Evolutionary conservation across 2,113 vertebrate species (phyloP).

Genomic region (Rhinolophus ferrumequinum): DNA sequence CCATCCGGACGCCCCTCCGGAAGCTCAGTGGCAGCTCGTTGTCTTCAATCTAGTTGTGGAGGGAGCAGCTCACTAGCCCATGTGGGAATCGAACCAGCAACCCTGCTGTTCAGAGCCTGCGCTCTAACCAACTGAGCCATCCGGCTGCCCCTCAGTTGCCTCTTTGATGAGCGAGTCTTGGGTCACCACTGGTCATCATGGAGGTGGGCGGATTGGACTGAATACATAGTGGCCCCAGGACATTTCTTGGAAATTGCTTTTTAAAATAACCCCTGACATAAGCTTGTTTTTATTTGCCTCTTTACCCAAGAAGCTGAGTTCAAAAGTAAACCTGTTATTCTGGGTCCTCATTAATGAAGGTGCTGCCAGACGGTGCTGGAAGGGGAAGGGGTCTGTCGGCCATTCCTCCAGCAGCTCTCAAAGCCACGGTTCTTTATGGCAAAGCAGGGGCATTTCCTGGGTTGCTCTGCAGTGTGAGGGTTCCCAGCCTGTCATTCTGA

Average conservation of each 20-base stretch:
- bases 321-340: slow-evolving; percentile 28
- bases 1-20: too few relatives aligned
- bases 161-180: not conserved
- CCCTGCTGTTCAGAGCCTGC: too few relatives aligned
- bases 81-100: too few relatives aligned
- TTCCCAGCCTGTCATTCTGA: not conserved
- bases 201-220: not conserved
- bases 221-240: not conserved
- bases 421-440: not conserved
- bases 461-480: not conserved
- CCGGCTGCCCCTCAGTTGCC: too few relatives aligned
- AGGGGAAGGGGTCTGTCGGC: not conserved
- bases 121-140: too few relatives aligned
- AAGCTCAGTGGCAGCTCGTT: too few relatives aligned
- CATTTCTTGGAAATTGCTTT: slow-evolving; percentile 8
- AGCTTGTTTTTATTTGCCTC: not conserved
- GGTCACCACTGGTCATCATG: too few relatives aligned
- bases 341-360: not conserved
- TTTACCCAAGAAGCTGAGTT: not conserved
- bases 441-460: not conserved
- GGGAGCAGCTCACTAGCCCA: too few relatives aligned
- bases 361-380: not conserved
- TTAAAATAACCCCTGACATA: not conserved
- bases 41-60: too few relatives aligned
- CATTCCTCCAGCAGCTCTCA: rapidly evolving